Percentiles rank a stretch among this genome's conserved stretches.
These are phyloP conservation scores for Bombus fervidus DNA, from an alignment of 1,140 invertebrate genomes.

Conservation along the genomic window DNA sequence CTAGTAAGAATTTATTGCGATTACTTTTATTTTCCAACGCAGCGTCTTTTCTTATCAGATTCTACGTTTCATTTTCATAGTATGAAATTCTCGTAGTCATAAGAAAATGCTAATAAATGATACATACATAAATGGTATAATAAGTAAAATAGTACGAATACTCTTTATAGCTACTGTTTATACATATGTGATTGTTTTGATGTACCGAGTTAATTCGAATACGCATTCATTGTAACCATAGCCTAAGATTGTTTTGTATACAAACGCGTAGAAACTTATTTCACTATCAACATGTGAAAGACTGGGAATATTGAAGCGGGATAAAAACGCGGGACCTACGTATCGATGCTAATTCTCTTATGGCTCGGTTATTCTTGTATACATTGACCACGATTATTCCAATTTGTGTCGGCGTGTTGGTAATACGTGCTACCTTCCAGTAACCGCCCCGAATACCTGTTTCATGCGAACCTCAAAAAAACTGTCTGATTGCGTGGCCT, in stretches of 20 bases:
- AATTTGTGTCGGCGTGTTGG: slow-evolving; percentile 31
- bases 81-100: background rate
- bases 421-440: slow-evolving; percentile 31
- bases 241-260: background rate
- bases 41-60: background rate
- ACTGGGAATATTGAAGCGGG: background rate
- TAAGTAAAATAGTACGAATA: too few relatives aligned
- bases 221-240: background rate
- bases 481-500: slow-evolving; percentile 56
- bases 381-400: background rate
- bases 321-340: background rate
- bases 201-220: too few relatives aligned
- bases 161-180: too few relatives aligned
- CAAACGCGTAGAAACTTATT: background rate
- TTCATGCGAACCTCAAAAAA: slow-evolving; percentile 58
- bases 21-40: background rate
- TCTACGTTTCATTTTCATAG: background rate
- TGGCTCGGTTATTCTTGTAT: slow-evolving; percentile 41
- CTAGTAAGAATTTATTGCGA: background rate
- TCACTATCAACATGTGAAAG: background rate
- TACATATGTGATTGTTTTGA: too few relatives aligned
- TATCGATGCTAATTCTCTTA: slow-evolving; percentile 19
- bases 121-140: too few relatives aligned
- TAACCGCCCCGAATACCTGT: slow-evolving; percentile 62
- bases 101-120: background rate